Percentiles rank a stretch among this genome's conserved stretches.
Evolutionary conservation across 2,888 invertebrate species (phyloP).

Genomic region (Metallyticus violacea): DNA sequence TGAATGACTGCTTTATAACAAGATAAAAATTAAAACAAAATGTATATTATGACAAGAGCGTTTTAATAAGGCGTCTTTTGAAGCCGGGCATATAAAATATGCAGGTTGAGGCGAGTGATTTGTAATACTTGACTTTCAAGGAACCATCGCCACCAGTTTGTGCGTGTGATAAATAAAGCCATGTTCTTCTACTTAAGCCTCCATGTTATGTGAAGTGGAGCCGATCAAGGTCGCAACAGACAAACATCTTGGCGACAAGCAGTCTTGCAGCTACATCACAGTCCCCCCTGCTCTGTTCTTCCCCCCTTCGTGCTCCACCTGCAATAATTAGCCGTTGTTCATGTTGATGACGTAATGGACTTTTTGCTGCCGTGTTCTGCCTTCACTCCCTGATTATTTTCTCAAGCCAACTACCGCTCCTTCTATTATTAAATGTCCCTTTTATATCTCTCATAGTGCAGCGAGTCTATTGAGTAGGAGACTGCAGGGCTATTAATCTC

Average conservation of each 20-base stretch:
- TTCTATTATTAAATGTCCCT: not conserved
- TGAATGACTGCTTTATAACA: no score
- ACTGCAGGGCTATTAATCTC: not conserved
- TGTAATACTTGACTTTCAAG: not conserved
- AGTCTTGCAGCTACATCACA: not conserved
- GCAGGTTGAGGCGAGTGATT: no score
- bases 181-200: no score
- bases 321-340: not conserved
- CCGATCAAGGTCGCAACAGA: not conserved
- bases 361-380: not conserved
- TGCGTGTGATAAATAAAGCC: not conserved
- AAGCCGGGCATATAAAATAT: no score
- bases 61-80: no score
- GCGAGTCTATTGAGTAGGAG: no score
- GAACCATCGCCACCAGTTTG: not conserved
- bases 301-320: not conserved
- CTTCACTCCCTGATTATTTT: no score
- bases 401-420: not conserved
- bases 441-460: not conserved
- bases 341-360: not conserved
- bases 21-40: no score
- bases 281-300: no score
- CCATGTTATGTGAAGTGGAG: not conserved
- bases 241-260: not conserved
- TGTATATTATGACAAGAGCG: no score